Evolutionary conservation across 2,113 vertebrate species (phyloP).

Genomic region (Saguinus midas): DNA sequence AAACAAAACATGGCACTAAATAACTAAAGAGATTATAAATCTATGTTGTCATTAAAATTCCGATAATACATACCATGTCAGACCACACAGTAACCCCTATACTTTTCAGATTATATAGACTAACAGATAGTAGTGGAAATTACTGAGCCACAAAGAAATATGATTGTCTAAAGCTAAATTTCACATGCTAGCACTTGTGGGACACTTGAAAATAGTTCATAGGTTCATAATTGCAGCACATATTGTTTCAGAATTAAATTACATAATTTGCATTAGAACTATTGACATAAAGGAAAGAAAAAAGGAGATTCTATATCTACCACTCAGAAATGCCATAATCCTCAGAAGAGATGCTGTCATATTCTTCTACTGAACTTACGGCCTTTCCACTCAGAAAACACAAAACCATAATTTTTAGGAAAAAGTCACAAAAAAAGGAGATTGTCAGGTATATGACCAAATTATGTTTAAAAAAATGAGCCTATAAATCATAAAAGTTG

Average conservation of each 20-base stretch:
- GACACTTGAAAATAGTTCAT: background rate
- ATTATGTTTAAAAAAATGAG: conserved; percentile 71
- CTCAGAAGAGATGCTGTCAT: conserved; percentile 45
- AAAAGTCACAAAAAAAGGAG: conserved; percentile 64
- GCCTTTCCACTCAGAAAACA: conserved; percentile 58
- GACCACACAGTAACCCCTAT: background rate
- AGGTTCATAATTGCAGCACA: background rate
- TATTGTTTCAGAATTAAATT: background rate
- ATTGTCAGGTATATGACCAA: conserved; percentile 71
- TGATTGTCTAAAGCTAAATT: conserved; percentile 29
- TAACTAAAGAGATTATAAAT: conserved; percentile 38
- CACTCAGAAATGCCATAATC: conserved; percentile 40
- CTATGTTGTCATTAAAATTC: conserved; percentile 13
- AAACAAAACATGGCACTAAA: background rate
- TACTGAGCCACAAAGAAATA: conserved; percentile 32
- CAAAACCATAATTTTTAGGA: conserved; percentile 69
- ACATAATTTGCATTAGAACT: background rate
- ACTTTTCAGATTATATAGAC: background rate
- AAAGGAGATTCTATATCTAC: background rate
- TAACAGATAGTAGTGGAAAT: conserved; percentile 18
- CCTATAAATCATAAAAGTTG: conserved; percentile 70
- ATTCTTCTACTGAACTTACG: conserved; percentile 48
- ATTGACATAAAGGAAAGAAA: background rate
- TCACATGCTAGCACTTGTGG: background rate
- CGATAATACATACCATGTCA: background rate